Evolutionary conservation across 2,797 vertebrate species (phyloP).

Genomic region (Sebastes dallii): DNA sequence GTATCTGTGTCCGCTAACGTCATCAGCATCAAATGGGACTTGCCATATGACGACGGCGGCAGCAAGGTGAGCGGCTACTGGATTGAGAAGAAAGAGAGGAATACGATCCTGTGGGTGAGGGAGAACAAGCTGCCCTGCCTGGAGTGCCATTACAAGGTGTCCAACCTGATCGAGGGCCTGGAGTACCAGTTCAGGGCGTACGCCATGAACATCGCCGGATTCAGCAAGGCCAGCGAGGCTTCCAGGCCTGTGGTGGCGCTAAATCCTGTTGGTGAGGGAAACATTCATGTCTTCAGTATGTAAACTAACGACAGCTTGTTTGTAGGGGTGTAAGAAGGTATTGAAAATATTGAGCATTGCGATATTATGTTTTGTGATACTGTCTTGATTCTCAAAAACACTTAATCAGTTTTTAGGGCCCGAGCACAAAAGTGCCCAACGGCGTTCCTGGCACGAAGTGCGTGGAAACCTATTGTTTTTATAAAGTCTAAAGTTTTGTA

Average conservation of each 20-base stretch:
- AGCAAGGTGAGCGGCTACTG: conserved; percentile 96
- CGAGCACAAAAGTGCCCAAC: too few species aligned
- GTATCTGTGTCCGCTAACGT: conserved; percentile 88
- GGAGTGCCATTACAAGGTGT: conserved; percentile 94
- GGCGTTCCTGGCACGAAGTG: too few species aligned
- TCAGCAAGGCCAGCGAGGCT: conserved; percentile 98
- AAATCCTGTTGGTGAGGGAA: conserved; percentile 94
- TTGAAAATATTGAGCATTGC: too few species aligned
- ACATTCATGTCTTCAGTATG: neutral
- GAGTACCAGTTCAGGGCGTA: conserved; percentile 99
- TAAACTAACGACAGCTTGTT: neutral
- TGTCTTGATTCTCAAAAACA: too few species aligned
- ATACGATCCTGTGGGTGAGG: conserved; percentile 98
- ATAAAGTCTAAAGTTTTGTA: too few species aligned
- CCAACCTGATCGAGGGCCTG: conserved; percentile 92
- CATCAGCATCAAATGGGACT: conserved; percentile 96
- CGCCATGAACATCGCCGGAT: conserved; percentile 94
- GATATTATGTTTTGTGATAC: too few species aligned
- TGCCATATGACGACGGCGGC: conserved; percentile 96
- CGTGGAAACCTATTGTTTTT: too few species aligned
- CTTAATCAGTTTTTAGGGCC: too few species aligned
- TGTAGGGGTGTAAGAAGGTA: too few species aligned
- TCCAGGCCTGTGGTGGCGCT: conserved; percentile 93
- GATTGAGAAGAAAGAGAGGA: conserved; percentile 99
- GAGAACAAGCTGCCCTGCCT: conserved; percentile 97